Evolutionary conservation across 2,113 vertebrate species (phyloP).

Genomic region (Poeciliopsis occidentalis): DNA sequence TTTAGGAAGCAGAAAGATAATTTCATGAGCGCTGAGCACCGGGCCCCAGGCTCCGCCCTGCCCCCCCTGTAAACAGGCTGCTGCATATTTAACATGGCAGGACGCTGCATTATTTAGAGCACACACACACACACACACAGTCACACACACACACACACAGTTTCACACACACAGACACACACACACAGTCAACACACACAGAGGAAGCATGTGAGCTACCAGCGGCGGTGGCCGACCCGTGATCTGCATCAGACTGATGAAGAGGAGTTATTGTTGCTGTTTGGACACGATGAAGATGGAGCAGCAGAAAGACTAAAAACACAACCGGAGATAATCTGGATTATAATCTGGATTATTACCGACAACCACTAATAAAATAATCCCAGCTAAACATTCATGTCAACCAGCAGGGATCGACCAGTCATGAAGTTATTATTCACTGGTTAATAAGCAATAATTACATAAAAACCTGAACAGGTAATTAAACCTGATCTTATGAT

Average conservation of each 20-base stretch:
- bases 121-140: constrained; percentile 14
- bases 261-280: background rate
- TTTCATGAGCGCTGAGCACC: background rate
- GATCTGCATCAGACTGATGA: background rate
- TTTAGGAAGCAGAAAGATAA: background rate
- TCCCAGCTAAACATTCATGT: no score
- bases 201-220: constrained; percentile 8
- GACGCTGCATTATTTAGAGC: constrained; percentile 77
- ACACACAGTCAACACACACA: constrained; percentile 1
- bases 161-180: constrained; percentile 25
- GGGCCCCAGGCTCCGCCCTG: background rate
- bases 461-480: no score
- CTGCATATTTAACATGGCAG: constrained; percentile 74
- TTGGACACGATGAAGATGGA: background rate
- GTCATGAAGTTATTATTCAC: no score
- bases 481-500: no score
- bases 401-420: no score
- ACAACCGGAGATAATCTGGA: no score
- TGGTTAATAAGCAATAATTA: no score
- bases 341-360: no score
- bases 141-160: constrained; percentile 7
- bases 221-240: background rate
- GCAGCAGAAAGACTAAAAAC: background rate
- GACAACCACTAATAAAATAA: no score
- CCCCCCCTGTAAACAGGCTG: constrained; percentile 34